These are phyloP conservation scores for Pitta sordida DNA, from an alignment of 2,113 vertebrate species.

Conservation along the genomic window DNA sequence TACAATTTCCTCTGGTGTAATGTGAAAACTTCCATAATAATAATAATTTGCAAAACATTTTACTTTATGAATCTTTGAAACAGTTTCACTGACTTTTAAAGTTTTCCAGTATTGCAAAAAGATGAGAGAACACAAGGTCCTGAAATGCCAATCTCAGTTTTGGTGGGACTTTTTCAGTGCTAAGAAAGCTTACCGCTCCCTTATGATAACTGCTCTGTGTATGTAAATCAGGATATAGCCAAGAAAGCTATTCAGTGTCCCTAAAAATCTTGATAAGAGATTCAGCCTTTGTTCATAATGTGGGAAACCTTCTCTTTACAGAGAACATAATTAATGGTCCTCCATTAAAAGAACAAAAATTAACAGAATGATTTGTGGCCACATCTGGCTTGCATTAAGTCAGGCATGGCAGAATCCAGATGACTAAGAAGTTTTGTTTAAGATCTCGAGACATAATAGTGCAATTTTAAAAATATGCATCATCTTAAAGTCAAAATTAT, in stretches of 20 bases:
- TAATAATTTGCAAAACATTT: background rate
- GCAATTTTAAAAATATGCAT: background rate
- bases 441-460: background rate
- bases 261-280: background rate
- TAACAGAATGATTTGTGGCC: background rate
- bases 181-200: background rate
- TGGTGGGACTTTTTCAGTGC: background rate
- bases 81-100: background rate
- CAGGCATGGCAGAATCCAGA: background rate
- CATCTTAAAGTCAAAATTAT: background rate
- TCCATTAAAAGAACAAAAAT: background rate
- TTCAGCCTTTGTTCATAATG: background rate
- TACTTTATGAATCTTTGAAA: background rate
- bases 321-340: background rate
- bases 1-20: background rate
- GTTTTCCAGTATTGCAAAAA: background rate
- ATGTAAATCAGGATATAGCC: background rate
- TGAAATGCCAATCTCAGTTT: background rate
- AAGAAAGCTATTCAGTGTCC: background rate
- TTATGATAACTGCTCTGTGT: background rate
- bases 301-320: background rate
- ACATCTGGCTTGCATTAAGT: background rate
- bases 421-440: background rate
- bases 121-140: background rate
- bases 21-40: background rate